Conservation (phyloP, 2,888 invertebrate species). For the Cephus pulcher region DNA sequence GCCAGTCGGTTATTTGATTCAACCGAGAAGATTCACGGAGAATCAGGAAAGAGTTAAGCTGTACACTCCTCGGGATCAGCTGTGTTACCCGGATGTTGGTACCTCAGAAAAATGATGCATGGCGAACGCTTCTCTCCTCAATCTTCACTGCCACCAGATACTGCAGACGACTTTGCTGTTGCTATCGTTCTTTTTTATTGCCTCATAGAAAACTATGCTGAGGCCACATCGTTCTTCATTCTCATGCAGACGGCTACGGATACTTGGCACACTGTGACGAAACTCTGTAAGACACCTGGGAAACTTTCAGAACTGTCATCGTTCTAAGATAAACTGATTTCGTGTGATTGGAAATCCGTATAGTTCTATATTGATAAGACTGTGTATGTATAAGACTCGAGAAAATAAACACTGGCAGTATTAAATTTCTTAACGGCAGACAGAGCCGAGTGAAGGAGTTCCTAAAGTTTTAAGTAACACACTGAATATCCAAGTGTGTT, state of each 20-base stretch:
- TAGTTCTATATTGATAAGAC: background rate
- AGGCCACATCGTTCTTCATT: too few species aligned
- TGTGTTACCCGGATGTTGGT: background rate
- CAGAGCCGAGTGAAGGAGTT: too few species aligned
- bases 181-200: background rate
- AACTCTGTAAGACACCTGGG: too few species aligned
- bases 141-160: background rate
- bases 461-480: background rate
- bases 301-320: background rate
- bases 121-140: background rate
- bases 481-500: too few species aligned
- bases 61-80: background rate
- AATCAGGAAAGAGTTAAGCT: background rate
- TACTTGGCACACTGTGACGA: too few species aligned
- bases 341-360: background rate
- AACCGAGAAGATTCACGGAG: background rate
- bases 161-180: background rate
- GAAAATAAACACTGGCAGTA: too few species aligned
- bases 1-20: background rate
- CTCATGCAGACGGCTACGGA: too few species aligned
- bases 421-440: too few species aligned
- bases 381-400: background rate
- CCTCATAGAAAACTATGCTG: background rate
- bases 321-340: background rate
- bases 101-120: background rate